Conservation (phyloP, 2,888 invertebrate genomes). For the Brenthis daphne region DNA sequence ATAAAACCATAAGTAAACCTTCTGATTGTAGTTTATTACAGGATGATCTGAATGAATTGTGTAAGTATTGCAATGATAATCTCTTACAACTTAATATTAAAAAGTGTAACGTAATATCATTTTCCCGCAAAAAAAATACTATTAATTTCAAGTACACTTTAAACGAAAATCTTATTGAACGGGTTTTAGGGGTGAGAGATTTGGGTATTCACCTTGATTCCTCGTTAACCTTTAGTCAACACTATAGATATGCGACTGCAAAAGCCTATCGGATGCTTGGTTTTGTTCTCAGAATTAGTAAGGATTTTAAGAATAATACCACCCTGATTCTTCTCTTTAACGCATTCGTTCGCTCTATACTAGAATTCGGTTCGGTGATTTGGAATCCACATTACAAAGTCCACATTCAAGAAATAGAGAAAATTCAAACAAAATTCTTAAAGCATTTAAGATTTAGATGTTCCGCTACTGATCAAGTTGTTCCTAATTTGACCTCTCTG, state of each 20-base stretch:
- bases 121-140: not conserved
- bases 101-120: not conserved
- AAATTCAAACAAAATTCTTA: no score
- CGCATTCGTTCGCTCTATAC: no score
- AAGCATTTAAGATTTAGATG: no score
- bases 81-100: not conserved
- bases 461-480: no score
- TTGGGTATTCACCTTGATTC: no score
- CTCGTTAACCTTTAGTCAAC: no score
- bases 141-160: not conserved
- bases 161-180: not conserved
- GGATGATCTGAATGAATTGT: not conserved
- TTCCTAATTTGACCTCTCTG: no score
- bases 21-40: not conserved
- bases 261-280: constrained; percentile 13
- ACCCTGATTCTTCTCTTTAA: no score
- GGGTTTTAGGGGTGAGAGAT: not conserved
- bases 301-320: not conserved
- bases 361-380: no score
- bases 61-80: constrained; percentile 1
- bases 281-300: constrained; percentile 1
- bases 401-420: no score
- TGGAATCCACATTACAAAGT: no score
- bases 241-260: not conserved
- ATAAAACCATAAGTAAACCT: not conserved